Percentiles rank a stretch among this genome's conserved stretches.
These are phyloP conservation scores for Phyllostomus hastatus DNA, from an alignment of 2,113 vertebrate species.

Conservation along the genomic window DNA sequence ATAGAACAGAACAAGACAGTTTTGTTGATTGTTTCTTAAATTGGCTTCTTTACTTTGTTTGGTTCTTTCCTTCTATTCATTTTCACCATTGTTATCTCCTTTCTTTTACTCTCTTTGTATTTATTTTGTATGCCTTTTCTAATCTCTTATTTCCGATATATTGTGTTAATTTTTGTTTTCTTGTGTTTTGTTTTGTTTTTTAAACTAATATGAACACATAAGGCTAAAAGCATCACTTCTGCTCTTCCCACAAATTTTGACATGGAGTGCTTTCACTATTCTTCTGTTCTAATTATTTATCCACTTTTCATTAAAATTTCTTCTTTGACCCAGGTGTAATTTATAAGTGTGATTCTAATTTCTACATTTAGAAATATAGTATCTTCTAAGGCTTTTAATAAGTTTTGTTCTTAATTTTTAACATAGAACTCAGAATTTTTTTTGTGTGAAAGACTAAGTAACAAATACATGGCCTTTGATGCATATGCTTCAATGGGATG, in stretches of 20 bases:
- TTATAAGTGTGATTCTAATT: not conserved
- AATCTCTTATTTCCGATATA: not conserved
- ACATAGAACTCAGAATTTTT: not conserved
- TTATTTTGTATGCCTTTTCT: not conserved
- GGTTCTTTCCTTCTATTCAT: not conserved
- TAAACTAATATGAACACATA: not conserved
- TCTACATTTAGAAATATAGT: not conserved
- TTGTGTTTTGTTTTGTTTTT: not conserved
- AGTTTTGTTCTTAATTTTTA: too few species aligned
- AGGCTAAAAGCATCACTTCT: not conserved
- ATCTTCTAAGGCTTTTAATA: not conserved
- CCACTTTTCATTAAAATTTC: not conserved
- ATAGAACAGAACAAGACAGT: not conserved
- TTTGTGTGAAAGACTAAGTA: not conserved
- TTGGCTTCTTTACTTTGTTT: not conserved
- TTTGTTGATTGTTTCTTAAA: not conserved
- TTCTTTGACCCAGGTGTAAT: not conserved
- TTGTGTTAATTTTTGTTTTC: not conserved
- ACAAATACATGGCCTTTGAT: not conserved
- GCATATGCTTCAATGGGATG: not conserved
- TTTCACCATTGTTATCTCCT: not conserved
- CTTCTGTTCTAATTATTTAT: not conserved
- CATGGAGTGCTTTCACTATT: not conserved
- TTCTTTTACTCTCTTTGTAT: not conserved
- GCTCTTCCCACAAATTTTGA: not conserved